Base-by-base conservation (phyloP, 2,888 invertebrate genomes). In the Eupithecia tripunctaria region DNA sequence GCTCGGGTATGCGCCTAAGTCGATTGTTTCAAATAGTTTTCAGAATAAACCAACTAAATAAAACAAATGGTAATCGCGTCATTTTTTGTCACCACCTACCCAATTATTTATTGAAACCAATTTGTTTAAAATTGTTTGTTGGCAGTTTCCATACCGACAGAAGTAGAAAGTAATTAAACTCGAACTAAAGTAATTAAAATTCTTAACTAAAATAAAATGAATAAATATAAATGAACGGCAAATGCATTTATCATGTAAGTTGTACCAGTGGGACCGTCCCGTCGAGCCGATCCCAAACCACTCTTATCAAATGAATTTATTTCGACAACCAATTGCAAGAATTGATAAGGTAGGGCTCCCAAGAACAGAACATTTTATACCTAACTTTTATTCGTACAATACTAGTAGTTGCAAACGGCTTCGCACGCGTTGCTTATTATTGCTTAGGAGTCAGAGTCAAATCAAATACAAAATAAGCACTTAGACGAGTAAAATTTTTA, bases 251-350 rank as follows among this genome's bases (percentile, higher is more conserved):
- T 76, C 73, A 74, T 76, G 77, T 79, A 74, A 76, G 74, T 71
- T 68, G 38, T 59, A 51, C 2, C 47, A 12, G 15, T 15, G 59
- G 41, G 12, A 41, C 15, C 41, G 41, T 12, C 38, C 8, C 12
- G 38, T 62, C 65, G 56, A 29, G 59, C 68, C 68, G 67, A 64
- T n/a, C 38, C 43, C 63, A 64, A 76, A 71, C 71, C 71, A 68
- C 51, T 27, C 72, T 77, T 78, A 76, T 79, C 73, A 68, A 70
- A 71, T 70, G 72, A 78, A 81, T 80, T 77, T 80, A 80, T 80
- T 74, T 76, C 65, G 75, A 80, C 79, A 81, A 83, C 82, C 81
- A 80, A 84, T 85, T 78, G 85, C 82, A 81, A 83, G 78, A 73
- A 80, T 82, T 84, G 74, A 74, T 74, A 74, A 71, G 62, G 12